phyloP scores from a whole-genome alignment of 2,113 vertebrate species.

The Ciconia stormi region DNA sequence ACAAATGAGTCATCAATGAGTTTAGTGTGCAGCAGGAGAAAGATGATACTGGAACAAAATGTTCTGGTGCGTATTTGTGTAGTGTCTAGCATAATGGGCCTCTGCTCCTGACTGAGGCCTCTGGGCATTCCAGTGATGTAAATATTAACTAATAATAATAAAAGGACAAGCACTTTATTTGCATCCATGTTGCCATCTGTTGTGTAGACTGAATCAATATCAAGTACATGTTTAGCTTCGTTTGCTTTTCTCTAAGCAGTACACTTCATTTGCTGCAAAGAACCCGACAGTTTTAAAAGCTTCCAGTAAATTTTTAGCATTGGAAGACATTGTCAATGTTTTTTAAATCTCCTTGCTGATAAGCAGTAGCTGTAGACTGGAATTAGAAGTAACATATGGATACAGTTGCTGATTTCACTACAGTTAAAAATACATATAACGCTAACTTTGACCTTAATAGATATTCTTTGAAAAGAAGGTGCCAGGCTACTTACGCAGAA shows the following conservation, averaged over 20 bases:
- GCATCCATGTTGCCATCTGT: slow-evolving; percentile 54
- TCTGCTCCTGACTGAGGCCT: slow-evolving; percentile 11
- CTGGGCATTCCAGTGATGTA: slow-evolving; percentile 41
- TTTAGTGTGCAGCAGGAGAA: slow-evolving; percentile 31
- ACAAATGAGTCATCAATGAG: slow-evolving; percentile 48
- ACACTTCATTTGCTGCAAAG: slow-evolving; percentile 8
- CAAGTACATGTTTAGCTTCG: neutral
- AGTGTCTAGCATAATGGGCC: neutral
- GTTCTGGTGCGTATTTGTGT: neutral
- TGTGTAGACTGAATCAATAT: slow-evolving; percentile 17
- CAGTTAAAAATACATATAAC: neutral
- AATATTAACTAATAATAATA: slow-evolving; percentile 64
- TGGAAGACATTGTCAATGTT: neutral
- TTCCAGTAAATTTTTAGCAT: neutral
- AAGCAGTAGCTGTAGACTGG: neutral
- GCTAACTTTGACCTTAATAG: neutral
- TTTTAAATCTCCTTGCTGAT: neutral
- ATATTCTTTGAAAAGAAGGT: neutral
- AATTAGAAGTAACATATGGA: neutral
- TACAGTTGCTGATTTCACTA: neutral
- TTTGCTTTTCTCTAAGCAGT: slow-evolving; percentile 30
- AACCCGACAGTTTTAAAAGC: neutral
- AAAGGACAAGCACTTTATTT: slow-evolving; percentile 45
- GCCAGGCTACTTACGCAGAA: neutral
- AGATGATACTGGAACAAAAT: slow-evolving; percentile 20